phyloP scores from a whole-genome alignment of 2,888 invertebrate species.

The Hyposoter dolosus region DNA sequence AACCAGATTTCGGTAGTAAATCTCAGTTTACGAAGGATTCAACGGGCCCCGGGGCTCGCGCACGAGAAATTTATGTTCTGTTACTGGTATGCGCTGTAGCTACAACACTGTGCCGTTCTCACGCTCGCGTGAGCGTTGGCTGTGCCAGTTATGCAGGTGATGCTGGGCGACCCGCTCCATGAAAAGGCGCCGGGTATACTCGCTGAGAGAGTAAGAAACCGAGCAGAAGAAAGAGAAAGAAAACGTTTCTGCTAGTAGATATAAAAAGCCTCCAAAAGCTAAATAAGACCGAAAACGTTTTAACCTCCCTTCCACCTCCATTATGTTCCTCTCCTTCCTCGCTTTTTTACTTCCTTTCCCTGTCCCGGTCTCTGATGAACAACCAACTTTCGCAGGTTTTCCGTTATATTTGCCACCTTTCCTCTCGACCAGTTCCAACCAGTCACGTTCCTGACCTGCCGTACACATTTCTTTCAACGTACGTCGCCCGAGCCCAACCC shows the following conservation, averaged over 20 bases:
- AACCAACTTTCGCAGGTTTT: constrained; percentile 22
- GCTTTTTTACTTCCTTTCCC: constrained; percentile 9
- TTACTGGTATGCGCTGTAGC: constrained; percentile 57
- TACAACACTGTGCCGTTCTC: constrained; percentile 38
- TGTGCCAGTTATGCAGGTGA: constrained; percentile 73
- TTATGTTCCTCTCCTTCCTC: constrained; percentile 3
- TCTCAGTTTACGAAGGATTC: constrained; percentile 78
- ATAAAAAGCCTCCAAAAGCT: constrained; percentile 38
- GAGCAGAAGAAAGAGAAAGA: constrained; percentile 13
- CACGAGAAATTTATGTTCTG: constrained; percentile 75
- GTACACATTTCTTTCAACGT: constrained; percentile 60
- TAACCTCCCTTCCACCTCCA: constrained; percentile 29
- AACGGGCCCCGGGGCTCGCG: constrained; percentile 72
- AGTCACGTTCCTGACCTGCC: constrained; percentile 68
- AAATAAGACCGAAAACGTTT: constrained; percentile 43
- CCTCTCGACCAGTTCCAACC: constrained; percentile 6
- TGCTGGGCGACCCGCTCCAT: constrained; percentile 53
- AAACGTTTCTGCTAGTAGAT: constrained; percentile 42
- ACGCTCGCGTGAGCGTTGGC: constrained; percentile 25
- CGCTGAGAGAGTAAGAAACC: constrained; percentile 17
- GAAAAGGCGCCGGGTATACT: constrained; percentile 25
- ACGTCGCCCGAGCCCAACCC: constrained; percentile 6
- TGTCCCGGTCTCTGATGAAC: neutral
- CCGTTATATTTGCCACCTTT: constrained; percentile 40
- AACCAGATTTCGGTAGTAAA: constrained; percentile 78